phyloP scores from a whole-genome alignment of 1,140 invertebrate genomes.

The Drosophila orosa region DNA sequence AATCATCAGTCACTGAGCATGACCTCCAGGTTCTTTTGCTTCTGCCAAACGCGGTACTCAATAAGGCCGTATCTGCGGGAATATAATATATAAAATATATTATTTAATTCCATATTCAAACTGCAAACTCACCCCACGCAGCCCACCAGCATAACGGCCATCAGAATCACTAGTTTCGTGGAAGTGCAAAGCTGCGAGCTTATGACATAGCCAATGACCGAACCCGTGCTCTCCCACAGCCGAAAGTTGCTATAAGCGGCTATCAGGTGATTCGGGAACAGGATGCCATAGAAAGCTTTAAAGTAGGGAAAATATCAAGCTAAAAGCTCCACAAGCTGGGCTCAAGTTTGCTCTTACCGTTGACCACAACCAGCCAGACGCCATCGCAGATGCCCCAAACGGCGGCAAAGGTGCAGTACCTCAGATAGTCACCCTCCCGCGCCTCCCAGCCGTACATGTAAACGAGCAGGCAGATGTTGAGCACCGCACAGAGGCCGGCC shows the following conservation, averaged over 20 bases:
- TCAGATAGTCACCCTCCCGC: slow-evolving; percentile 87
- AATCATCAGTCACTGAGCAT: slow-evolving; percentile 77
- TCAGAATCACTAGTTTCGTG: slow-evolving; percentile 90
- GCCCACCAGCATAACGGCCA: slow-evolving; percentile 90
- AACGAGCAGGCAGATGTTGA: slow-evolving; percentile 89
- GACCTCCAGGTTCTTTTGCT: slow-evolving; percentile 72
- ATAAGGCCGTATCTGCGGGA: slow-evolving; percentile 69
- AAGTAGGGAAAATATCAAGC: background rate
- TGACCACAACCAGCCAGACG: slow-evolving; percentile 97
- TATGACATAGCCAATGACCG: slow-evolving; percentile 92
- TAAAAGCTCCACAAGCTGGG: background rate
- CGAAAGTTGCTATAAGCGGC: slow-evolving; percentile 97
- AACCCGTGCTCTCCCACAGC: slow-evolving; percentile 95
- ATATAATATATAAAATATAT: background rate
- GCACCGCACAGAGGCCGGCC: slow-evolving; percentile 90
- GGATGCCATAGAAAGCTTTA: slow-evolving; percentile 94
- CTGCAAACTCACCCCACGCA: slow-evolving; percentile 88
- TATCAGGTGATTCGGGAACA: slow-evolving; percentile 94
- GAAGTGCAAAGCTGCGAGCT: slow-evolving; percentile 91
- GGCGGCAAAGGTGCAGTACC: slow-evolving; percentile 94
- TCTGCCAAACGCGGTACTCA: slow-evolving; percentile 77
- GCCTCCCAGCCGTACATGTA: slow-evolving; percentile 91
- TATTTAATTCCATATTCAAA: background rate
- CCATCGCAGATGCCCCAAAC: slow-evolving; percentile 96
- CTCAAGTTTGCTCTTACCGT: slow-evolving; percentile 87